Base-by-base conservation (phyloP, 1,140 invertebrate species). In the Wasmannia auropunctata region DNA sequence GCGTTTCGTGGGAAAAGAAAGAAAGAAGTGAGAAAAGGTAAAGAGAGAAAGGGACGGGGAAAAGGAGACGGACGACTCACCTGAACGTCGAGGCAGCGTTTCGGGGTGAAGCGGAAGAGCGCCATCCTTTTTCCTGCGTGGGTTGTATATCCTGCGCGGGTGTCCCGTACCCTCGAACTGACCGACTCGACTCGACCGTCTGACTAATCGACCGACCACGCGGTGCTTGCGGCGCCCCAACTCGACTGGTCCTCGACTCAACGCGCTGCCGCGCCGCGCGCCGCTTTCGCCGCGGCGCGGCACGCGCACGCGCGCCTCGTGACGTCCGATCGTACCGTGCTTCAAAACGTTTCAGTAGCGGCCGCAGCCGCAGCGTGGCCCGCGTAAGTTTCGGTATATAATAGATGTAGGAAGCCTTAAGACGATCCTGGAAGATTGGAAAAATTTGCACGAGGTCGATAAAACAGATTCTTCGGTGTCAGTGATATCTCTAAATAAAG, bases 61-160 rank as follows among this genome's bases (percentile, higher is more conserved):
- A 40, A 40, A 19, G 2, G 11, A 10, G 3, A 16, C 10, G 31
- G 10, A 0, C 2, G 5, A 92, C 93, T 63, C 85, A 94, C 94
- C 91, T 94, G 93, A 19, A 94, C 54, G 58, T 94, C 94, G 69
- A 94, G 85, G 86, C 93, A 94, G 74, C 92, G 93, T 86, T 91
- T 92, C 34, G 93, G 87, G 84, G 85, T 93, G 51, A 94, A 91
- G 79, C 95, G 94, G 77, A 95, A 95, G 31, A 95, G 91, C 91
- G 95, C 95, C 95, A 95, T 95, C 70, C 51, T 60, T 3, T 16
- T 63, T 31, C 60, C n/a, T 22, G 28, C 16, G 28, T 63, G 19
- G 19, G 28, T 28, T 25, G 87, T 93, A 63, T 77, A 88, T 88
- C 86, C 69, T 90, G 65, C 46, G 43, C 51, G 56, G 51, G 22